Conservation (phyloP, 2,888 invertebrate genomes). For the Mallateleia sp. region DNA sequence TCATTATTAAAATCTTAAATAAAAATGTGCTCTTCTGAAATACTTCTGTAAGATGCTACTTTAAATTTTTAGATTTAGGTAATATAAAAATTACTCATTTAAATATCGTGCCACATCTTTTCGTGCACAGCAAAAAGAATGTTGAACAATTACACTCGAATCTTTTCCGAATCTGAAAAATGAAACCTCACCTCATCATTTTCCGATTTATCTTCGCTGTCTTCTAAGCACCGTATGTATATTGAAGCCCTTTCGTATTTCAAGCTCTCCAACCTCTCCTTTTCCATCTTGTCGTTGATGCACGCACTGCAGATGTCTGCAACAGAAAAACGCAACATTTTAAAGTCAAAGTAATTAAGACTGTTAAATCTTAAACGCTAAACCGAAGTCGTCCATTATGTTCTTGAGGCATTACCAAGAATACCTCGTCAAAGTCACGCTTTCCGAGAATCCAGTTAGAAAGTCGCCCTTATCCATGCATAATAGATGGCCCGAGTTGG, state of each 20-base stretch:
- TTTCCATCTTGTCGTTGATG: slow-evolving; percentile 86
- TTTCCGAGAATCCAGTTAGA: slow-evolving; percentile 72
- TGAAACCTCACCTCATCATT: slow-evolving; percentile 82
- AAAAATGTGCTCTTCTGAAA: no score
- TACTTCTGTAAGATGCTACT: no score
- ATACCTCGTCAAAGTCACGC: slow-evolving; percentile 75
- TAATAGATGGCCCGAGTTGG: slow-evolving; percentile 88
- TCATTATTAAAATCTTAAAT: no score
- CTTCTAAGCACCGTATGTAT: slow-evolving; percentile 87
- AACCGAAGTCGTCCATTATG: slow-evolving; percentile 42
- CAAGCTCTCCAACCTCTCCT: slow-evolving; percentile 87
- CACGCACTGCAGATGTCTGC: slow-evolving; percentile 86
- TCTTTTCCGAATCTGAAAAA: no score
- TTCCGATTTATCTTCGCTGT: slow-evolving; percentile 85
- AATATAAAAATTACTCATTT: no score
- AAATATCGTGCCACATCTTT: no score
- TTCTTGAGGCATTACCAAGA: slow-evolving; percentile 68
- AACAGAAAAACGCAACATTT: slow-evolving; percentile 60
- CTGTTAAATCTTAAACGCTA: slow-evolving; percentile 20
- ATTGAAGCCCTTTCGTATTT: slow-evolving; percentile 88
- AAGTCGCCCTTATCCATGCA: slow-evolving; percentile 87
- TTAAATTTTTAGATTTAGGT: no score
- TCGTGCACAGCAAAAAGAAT: no score
- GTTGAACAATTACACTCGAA: no score
- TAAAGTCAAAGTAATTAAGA: slow-evolving; percentile 5